phyloP scores from a whole-genome alignment of 2,113 vertebrate genomes.

The Onychostoma macrolepis region DNA sequence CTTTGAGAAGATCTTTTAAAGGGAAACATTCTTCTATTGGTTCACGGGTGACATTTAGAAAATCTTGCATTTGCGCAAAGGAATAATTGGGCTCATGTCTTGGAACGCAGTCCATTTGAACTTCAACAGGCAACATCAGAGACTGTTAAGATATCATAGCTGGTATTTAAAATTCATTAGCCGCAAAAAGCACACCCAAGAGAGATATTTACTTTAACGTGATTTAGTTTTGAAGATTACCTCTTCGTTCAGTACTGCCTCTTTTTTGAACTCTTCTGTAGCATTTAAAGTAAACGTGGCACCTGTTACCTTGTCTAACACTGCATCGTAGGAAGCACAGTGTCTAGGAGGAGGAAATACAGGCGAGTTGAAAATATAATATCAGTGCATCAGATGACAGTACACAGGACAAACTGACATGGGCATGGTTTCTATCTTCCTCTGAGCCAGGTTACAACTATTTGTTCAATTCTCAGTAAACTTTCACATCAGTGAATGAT shows the following conservation, averaged over 20 bases:
- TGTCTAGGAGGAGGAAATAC: conserved; percentile 18
- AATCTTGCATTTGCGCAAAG: conserved; percentile 43
- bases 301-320: conserved; percentile 1
- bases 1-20: conserved; percentile 58
- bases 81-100: neutral
- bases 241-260: conserved; percentile 55
- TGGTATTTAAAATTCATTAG: neutral
- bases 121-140: conserved; percentile 64
- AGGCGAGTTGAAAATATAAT: neutral
- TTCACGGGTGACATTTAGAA: conserved; percentile 60
- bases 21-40: conserved; percentile 50
- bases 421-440: too few relatives aligned
- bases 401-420: neutral
- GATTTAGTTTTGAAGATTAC: conserved; percentile 53
- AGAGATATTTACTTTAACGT: neutral
- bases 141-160: conserved; percentile 57
- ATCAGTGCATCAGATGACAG: neutral
- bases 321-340: conserved; percentile 58
- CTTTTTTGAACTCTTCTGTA: conserved; percentile 68
- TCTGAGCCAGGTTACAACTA: too few relatives aligned
- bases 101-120: conserved; percentile 51
- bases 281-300: neutral
- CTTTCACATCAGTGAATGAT: neutral
- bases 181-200: neutral
- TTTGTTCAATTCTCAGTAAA: too few relatives aligned